A percentile compares a stretch with the other conserved stretches of the same genome.
These are phyloP conservation scores for Ariolimax columbianus DNA, from an alignment of 2,888 invertebrate species.

Conservation along the genomic window DNA sequence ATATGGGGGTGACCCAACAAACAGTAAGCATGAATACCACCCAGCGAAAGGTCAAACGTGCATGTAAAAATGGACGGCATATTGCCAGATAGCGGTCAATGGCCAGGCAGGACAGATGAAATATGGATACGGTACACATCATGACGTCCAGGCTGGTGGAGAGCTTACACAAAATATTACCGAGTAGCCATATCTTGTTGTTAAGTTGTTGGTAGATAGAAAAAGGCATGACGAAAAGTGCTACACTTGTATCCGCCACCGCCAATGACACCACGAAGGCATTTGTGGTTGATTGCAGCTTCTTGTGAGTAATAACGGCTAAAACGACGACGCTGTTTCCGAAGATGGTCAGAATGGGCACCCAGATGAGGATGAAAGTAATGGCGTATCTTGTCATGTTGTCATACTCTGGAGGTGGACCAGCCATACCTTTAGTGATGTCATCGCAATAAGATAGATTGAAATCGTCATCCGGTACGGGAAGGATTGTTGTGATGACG, in stretches of 20 bases:
- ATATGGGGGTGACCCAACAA: conserved; percentile 73
- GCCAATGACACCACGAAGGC: conserved; percentile 74
- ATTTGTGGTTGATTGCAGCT: conserved; percentile 72
- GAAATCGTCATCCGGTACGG: not conserved
- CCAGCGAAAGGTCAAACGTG: conserved; percentile 67
- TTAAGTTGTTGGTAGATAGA: conserved; percentile 72
- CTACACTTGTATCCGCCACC: conserved; percentile 72
- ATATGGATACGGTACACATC: conserved; percentile 75
- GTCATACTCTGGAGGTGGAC: conserved; percentile 64
- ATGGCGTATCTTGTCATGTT: conserved; percentile 60
- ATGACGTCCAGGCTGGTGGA: conserved; percentile 74
- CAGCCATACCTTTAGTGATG: conserved; percentile 62
- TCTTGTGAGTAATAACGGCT: conserved; percentile 71
- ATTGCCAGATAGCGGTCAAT: conserved; percentile 75
- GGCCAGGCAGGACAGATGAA: conserved; percentile 74
- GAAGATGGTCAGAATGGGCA: conserved; percentile 68
- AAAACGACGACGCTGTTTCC: conserved; percentile 72
- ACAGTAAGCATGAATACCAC: conserved; percentile 66
- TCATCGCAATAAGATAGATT: conserved; percentile 54
- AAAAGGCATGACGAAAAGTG: conserved; percentile 75
- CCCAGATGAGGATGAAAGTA: conserved; percentile 63
- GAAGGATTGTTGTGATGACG: not conserved
- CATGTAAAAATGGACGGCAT: conserved; percentile 73
- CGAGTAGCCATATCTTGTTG: conserved; percentile 71
- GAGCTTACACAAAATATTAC: conserved; percentile 65